These are phyloP conservation scores for Uropetala carovei DNA, from an alignment of 2,888 invertebrate species.

Conservation along the genomic window DNA sequence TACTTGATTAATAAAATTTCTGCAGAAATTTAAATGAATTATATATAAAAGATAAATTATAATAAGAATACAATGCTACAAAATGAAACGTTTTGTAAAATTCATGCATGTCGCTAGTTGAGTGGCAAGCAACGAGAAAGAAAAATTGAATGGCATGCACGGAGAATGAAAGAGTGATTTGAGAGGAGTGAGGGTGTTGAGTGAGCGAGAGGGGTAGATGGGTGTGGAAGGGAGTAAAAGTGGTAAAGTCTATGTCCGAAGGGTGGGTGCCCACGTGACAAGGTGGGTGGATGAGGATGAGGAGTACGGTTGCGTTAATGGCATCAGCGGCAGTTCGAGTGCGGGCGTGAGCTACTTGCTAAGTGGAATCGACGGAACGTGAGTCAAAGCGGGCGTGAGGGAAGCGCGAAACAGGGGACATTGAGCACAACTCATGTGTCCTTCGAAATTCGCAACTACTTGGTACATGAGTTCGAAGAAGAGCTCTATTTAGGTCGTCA, in stretches of 20 bases:
- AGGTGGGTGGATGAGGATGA: not conserved
- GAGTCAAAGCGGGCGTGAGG: not conserved
- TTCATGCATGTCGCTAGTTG: too few relatives aligned
- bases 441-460: not conserved
- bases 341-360: conserved; percentile 27
- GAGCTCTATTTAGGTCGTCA: not conserved
- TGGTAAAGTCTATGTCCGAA: not conserved
- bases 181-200: not conserved
- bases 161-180: not conserved
- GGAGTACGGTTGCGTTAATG: not conserved
- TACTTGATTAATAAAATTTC: too few relatives aligned
- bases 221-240: not conserved
- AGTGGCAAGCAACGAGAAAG: not conserved
- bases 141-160: not conserved
- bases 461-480: not conserved
- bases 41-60: too few relatives aligned
- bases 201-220: not conserved
- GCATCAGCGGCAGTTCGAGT: not conserved
- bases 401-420: not conserved
- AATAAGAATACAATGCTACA: too few relatives aligned
- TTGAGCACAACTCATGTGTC: not conserved
- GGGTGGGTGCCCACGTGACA: not conserved
- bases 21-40: too few relatives aligned
- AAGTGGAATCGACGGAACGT: not conserved
- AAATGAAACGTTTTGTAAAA: too few relatives aligned